phyloP scores from a whole-genome alignment of 2,888 invertebrate species.

The Strigamia maritima region DNA sequence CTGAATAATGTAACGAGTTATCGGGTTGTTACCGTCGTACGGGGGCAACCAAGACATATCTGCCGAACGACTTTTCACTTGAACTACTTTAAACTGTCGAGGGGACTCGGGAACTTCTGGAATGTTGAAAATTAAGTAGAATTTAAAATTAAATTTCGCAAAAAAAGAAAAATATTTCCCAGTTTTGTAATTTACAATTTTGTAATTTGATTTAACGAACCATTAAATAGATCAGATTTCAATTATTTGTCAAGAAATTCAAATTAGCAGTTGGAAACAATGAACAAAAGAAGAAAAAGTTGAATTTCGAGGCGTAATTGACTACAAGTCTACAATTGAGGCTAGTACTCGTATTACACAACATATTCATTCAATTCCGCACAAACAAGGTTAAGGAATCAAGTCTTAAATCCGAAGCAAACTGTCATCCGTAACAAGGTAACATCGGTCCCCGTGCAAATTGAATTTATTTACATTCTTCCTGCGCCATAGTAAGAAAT shows the following conservation, averaged over 20 bases:
- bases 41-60: slow-evolving; percentile 89
- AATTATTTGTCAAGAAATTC: too few species aligned
- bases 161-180: neutral
- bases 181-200: too few species aligned
- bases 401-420: neutral
- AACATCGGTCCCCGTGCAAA: neutral
- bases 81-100: slow-evolving; percentile 79
- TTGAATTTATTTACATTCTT: neutral
- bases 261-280: too few species aligned
- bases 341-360: too few species aligned
- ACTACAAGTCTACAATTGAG: too few species aligned
- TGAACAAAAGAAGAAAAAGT: too few species aligned
- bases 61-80: slow-evolving; percentile 85
- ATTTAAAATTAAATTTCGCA: neutral
- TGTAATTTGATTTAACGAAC: too few species aligned
- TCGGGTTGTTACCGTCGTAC: slow-evolving; percentile 85
- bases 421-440: neutral
- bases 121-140: neutral
- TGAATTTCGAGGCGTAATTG: too few species aligned
- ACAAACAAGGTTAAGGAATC: neutral
- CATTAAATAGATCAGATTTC: too few species aligned
- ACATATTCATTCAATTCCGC: neutral
- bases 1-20: slow-evolving; percentile 83
- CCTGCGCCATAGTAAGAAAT: neutral
- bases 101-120: slow-evolving; percentile 59